phyloP scores from a whole-genome alignment of 2,888 invertebrate genomes.

The Dasypolia templi region DNA sequence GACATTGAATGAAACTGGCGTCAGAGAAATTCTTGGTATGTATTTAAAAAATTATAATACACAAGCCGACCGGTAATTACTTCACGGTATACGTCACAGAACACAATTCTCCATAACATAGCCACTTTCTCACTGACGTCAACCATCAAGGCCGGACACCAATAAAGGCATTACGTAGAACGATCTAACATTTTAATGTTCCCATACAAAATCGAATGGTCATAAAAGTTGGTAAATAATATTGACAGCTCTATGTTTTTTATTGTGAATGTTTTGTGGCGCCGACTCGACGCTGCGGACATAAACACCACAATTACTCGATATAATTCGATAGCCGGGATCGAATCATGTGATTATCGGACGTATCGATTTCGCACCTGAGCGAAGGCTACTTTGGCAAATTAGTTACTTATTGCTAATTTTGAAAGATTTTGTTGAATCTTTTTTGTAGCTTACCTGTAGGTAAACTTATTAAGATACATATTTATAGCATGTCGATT shows the following conservation, averaged over 20 bases:
- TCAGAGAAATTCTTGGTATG: constrained; percentile 56
- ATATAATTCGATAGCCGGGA: constrained; percentile 63
- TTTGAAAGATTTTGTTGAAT: constrained; percentile 29
- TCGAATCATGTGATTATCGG: constrained; percentile 51
- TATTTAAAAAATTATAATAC: constrained; percentile 35
- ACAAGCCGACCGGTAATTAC: constrained; percentile 50
- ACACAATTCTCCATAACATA: constrained; percentile 52
- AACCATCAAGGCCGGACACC: constrained; percentile 61
- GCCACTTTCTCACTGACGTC: constrained; percentile 67
- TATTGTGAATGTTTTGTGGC: constrained; percentile 66
- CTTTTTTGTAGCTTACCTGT: constrained; percentile 11
- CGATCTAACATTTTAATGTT: constrained; percentile 66
- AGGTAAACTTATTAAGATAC: not conserved
- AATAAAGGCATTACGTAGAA: constrained; percentile 63
- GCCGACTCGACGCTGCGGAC: constrained; percentile 66
- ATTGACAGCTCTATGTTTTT: constrained; percentile 67
- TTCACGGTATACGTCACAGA: constrained; percentile 54
- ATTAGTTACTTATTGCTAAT: constrained; percentile 49
- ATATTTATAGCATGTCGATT: too few species aligned
- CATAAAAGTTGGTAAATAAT: constrained; percentile 68
- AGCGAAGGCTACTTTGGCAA: constrained; percentile 43
- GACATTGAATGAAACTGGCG: constrained; percentile 46
- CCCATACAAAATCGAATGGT: constrained; percentile 67
- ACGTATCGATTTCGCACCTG: constrained; percentile 68
- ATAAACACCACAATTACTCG: constrained; percentile 71